Evolutionary conservation across 2,797 vertebrate genomes (phyloP).

Genomic region (Ispidina lecontei): DNA sequence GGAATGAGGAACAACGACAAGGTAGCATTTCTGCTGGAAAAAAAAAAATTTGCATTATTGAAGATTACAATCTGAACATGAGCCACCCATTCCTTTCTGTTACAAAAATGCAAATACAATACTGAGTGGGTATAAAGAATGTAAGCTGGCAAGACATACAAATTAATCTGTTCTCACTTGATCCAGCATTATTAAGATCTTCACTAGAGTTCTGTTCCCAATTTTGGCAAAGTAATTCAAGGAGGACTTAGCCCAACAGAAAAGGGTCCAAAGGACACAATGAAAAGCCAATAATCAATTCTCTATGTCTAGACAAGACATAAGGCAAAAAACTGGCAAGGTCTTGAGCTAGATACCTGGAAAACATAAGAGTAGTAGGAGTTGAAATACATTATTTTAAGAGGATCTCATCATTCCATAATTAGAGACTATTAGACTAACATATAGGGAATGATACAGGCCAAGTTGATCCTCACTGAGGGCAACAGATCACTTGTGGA

Average conservation of each 20-base stretch:
- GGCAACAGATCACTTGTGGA: neutral
- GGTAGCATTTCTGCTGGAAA: neutral
- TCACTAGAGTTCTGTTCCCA: neutral
- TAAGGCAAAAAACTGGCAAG: neutral
- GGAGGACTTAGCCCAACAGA: neutral
- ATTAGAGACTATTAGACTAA: neutral
- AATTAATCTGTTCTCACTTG: neutral
- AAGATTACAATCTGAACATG: neutral
- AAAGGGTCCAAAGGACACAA: accelerated
- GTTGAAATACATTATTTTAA: neutral
- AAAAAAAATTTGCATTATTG: neutral
- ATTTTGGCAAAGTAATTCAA: neutral
- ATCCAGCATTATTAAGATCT: neutral
- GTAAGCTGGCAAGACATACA: neutral
- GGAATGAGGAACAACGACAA: neutral
- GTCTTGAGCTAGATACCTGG: neutral
- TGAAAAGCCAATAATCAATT: neutral
- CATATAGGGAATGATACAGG: neutral
- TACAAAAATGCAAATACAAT: neutral
- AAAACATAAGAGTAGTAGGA: neutral
- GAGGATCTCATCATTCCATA: neutral
- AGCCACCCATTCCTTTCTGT: neutral
- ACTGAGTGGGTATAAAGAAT: neutral
- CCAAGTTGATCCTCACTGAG: neutral
- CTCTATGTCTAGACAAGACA: neutral